These are phyloP conservation scores for Brachionus asplanchnoidis DNA, from an alignment of 1,140 invertebrate species.

Conservation along the genomic window DNA sequence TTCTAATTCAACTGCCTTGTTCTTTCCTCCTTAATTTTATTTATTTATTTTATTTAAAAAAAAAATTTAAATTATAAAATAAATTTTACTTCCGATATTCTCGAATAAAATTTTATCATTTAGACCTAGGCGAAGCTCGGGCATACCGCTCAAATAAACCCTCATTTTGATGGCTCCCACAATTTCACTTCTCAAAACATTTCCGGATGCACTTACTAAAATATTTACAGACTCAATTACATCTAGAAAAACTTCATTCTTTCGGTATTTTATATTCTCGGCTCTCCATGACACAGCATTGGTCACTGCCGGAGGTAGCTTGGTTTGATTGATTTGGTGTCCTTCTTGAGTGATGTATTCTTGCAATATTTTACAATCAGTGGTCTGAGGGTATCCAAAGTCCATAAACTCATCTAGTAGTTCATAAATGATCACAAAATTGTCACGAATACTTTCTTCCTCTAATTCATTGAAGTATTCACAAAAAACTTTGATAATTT, in stretches of 20 bases:
- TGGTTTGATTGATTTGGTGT: conserved; percentile 91
- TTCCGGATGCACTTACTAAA: conserved; percentile 89
- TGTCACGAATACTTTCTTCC: conserved; percentile 97
- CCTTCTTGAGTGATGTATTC: conserved; percentile 96
- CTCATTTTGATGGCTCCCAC: conserved; percentile 99
- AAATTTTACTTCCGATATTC: conserved; percentile 74
- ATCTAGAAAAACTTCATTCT: conserved; percentile 99
- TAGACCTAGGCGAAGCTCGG: conserved; percentile 89
- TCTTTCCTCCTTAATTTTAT: conserved; percentile 71
- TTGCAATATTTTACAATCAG: conserved; percentile 96
- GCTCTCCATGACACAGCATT: conserved; percentile 99
- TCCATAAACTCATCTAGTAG: conserved; percentile 95
- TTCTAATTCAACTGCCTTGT: conserved; percentile 96
- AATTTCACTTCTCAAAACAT: conserved; percentile 94
- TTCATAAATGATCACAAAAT: conserved; percentile 99
- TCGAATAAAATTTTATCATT: conserved; percentile 99
- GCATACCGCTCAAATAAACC: conserved; percentile 98
- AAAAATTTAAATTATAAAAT: conserved; percentile 8
- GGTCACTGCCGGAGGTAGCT: conserved; percentile 97
- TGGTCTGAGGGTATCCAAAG: conserved; percentile 98
- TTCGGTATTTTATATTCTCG: conserved; percentile 96
- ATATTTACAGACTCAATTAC: conserved; percentile 99
- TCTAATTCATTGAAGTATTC: conserved; percentile 99
- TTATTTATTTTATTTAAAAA: background rate
- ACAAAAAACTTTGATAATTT: conserved; percentile 63